Evolutionary conservation across 64 coral and sea anemone species (phyloP).

Genomic region (Pocillopora verrucosa): DNA sequence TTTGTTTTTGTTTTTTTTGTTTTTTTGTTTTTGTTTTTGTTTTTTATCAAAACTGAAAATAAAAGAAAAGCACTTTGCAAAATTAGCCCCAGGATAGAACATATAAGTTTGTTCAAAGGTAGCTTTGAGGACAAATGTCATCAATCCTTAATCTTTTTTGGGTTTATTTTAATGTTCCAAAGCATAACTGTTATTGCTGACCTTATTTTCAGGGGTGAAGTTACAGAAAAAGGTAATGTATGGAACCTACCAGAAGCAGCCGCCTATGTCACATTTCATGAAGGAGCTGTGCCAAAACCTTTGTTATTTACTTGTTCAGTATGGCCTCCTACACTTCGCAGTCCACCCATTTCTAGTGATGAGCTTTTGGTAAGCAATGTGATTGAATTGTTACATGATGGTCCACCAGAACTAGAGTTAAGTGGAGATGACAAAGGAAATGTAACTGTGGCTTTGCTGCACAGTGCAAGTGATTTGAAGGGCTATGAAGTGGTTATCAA

Average conservation of each 20-base stretch:
- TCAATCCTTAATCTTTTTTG: too few relatives aligned
- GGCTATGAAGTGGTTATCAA: slow-evolving; percentile 32
- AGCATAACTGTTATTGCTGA: too few relatives aligned
- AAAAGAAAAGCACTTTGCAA: too few relatives aligned
- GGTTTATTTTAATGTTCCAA: too few relatives aligned
- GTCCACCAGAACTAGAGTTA: neutral
- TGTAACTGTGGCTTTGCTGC: neutral
- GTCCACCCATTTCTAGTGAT: neutral
- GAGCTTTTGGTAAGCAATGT: slow-evolving; percentile 11
- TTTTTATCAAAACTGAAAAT: too few relatives aligned
- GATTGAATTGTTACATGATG: neutral
- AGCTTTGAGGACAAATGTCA: too few relatives aligned
- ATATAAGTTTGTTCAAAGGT: too few relatives aligned
- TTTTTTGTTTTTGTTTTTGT: too few relatives aligned
- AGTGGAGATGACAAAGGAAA: neutral
- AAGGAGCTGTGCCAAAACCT: neutral
- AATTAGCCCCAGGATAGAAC: too few relatives aligned
- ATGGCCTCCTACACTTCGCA: neutral
- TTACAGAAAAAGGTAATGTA: neutral
- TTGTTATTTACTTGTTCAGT: neutral
- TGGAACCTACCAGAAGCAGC: neutral
- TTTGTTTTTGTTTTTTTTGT: too few relatives aligned
- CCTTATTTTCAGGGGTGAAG: neutral
- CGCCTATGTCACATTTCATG: neutral
- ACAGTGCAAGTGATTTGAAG: neutral